Evolutionary conservation across 2,888 invertebrate genomes (phyloP).

Genomic region (Folsomia manolachei): DNA sequence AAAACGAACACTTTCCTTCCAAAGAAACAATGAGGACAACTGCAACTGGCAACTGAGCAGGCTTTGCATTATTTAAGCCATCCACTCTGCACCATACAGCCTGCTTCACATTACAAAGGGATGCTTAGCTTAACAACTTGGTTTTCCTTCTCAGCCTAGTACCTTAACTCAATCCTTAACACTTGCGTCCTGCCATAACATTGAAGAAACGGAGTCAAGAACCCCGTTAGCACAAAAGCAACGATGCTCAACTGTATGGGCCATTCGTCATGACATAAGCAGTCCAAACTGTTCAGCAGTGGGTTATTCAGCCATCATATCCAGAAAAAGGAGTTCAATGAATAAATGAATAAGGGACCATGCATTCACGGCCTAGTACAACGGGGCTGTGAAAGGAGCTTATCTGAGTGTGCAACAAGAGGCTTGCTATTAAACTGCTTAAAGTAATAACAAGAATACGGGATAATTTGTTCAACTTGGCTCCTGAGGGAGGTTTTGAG

Average conservation of each 20-base stretch:
- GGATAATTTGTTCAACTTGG: background rate
- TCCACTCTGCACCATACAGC: background rate
- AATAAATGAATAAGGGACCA: too few species aligned
- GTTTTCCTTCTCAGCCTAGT: background rate
- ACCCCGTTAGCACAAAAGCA: background rate
- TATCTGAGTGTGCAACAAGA: background rate
- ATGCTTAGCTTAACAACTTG: background rate
- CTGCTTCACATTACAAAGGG: background rate
- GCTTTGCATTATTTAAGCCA: background rate
- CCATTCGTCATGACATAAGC: background rate
- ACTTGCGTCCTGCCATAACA: background rate
- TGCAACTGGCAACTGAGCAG: background rate
- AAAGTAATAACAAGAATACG: background rate
- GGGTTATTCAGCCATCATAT: too few species aligned
- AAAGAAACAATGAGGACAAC: background rate
- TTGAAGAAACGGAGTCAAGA: background rate
- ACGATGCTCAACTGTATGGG: background rate
- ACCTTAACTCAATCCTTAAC: background rate
- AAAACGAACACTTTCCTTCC: background rate
- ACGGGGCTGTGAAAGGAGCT: background rate
- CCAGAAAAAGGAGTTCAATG: too few species aligned
- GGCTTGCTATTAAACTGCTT: background rate
- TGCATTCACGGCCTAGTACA: too few species aligned
- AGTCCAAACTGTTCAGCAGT: background rate
- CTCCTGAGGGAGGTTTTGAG: background rate